Percentiles rank a stretch among this genome's conserved stretches.
These are phyloP conservation scores for Acanthosepion pharaonis DNA, from an alignment of 2,888 invertebrate genomes.

Conservation along the genomic window DNA sequence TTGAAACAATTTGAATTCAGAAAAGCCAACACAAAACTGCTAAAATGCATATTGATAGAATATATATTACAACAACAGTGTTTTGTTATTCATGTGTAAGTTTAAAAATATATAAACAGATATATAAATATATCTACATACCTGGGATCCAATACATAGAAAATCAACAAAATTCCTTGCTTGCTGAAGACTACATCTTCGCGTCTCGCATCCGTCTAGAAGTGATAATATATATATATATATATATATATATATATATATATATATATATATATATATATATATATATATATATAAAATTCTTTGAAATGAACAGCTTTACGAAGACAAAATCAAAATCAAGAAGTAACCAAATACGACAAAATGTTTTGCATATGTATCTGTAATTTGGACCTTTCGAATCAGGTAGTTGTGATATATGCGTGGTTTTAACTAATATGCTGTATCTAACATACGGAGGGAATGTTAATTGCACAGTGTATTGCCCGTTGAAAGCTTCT, in stretches of 20 bases:
- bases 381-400: neutral
- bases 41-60: too few relatives aligned
- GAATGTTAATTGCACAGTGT: neutral
- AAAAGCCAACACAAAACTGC: too few relatives aligned
- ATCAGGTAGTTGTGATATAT: neutral
- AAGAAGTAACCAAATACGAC: neutral
- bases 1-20: too few relatives aligned
- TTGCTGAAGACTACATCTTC: neutral
- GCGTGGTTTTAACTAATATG: neutral
- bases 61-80: too few relatives aligned
- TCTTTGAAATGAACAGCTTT: neutral
- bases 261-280: neutral
- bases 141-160: neutral
- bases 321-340: neutral
- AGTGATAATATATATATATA: neutral
- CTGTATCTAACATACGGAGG: neutral
- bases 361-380: neutral
- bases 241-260: neutral
- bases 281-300: neutral
- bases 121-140: too few relatives aligned
- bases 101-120: neutral
- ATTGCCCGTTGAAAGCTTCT: too few relatives aligned
- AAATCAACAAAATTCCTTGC: neutral
- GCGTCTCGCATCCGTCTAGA: neutral
- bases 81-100: too few relatives aligned